Base-by-base conservation (phyloP, 2,888 invertebrate genomes). In the Tenthredo scrophulariae region DNA sequence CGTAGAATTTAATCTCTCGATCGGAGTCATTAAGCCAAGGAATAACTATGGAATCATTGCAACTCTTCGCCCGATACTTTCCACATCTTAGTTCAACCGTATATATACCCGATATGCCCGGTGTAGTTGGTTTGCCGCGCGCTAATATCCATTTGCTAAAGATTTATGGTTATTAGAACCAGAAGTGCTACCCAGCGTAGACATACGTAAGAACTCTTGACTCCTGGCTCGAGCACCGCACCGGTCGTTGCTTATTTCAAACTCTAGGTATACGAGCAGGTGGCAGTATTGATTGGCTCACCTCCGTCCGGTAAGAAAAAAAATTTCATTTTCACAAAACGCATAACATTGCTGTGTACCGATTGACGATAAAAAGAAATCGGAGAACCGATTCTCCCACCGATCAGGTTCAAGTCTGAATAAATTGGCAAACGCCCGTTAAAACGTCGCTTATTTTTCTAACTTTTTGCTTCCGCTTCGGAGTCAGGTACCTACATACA, bases 161-260 rank as follows among this genome's bases (percentile, higher is more conserved):
- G 83, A 83, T 83, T 83, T 83, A 83, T 83, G 83, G 83, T 83
- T 83, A 83, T 83, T 83, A 83, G 83, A 83, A 83, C 70, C 83
- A 83, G 67, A 50, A 83, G 83, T 83, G 83, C 46, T 83, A 46
- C 83, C 80, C 67, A 40, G 50, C 83, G 67, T 83, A 83, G 83
- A 70, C 67, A 46, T 46, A 67, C 33, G 83, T 80, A 83, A 83
- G 54, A 83, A 65, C 22, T 62, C 29, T 46, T 67, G 43, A 70
- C 67, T 83, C 40, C 79, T 54, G n/a, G 15, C 65, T 43, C n/a
- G 26, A 18, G 26, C 65, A 77, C 29, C 33, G 54, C 13, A 29
- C 26, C 15, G 67, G 65, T 43, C 62, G 43, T 43, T n/a, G 83
- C 43, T 46, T 50, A 18, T 83, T 83, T 33, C 29, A 7, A 67